Base-by-base conservation (phyloP, 2,113 vertebrate species). In the Triplophysa siluroides region DNA sequence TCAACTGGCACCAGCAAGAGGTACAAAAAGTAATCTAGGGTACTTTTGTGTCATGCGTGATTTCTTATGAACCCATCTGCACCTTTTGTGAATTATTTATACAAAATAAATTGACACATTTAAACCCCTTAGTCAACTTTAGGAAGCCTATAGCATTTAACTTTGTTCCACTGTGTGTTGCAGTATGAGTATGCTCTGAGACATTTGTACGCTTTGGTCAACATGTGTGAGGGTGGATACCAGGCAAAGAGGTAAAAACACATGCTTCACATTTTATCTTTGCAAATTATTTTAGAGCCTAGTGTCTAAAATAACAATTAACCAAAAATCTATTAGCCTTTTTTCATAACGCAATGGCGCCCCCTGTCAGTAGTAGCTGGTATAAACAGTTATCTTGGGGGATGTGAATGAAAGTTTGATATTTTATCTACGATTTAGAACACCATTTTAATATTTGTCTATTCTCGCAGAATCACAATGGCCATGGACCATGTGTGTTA, bases 101-200 rank as follows among this genome's bases (percentile, higher is more conserved):
- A 38, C 33, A 38, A 38, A 38, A 38, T 6, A 38, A 38, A 38
- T 38, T 38, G 33, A 38, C 33, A 38, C 33, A 7, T 38, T 38
- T 7, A 38, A 38, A 6, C 33, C 33, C 33, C 7, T 38, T 7
- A 1, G 8, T 38, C 33, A 38, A 38, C 6, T 38, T 38, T 7
- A 38, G 33, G 33, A 38, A 38, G 33, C 33, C 5, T 38, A 38
- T 38, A 38, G 33, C 5, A 38, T 38, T 38, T 33, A 23, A 62
- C 33, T 5, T 74, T 71, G 38, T 73, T 68, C n/a, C 45, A 74
- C 87, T 56, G 68, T 91, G 71, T 84, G 43, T 94, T 95, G 81
- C 91, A 99, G 97, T 96, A 93, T 2, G 96, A 99, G 76, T 95
- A 95, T 24, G 96, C 96, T 1, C 85, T 99, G 88, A 92, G 94